phyloP scores from a whole-genome alignment of 1,140 invertebrate genomes.

The Hydropsyche tenuis region DNA sequence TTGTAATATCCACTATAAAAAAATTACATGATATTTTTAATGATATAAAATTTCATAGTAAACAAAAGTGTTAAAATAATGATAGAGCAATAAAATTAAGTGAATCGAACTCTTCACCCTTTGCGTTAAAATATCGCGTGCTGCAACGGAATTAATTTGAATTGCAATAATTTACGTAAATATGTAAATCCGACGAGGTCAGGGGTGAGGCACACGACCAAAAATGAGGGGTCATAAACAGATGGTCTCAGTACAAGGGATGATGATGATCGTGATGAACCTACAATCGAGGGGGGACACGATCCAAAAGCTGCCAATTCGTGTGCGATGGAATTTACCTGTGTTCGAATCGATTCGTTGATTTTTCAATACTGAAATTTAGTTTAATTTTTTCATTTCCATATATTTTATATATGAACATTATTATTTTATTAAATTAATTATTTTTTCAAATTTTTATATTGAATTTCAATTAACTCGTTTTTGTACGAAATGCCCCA shows the following conservation, averaged over 20 bases:
- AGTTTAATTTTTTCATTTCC: too few species aligned
- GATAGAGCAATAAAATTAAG: neutral
- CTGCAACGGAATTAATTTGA: slow-evolving; percentile 39
- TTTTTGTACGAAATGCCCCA: slow-evolving; percentile 8
- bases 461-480: neutral
- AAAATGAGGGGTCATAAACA: slow-evolving; percentile 28
- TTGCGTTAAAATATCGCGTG: slow-evolving; percentile 37
- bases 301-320: slow-evolving; percentile 9
- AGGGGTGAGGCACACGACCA: slow-evolving; percentile 35
- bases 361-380: too few species aligned
- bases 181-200: slow-evolving; percentile 48
- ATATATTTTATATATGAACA: too few species aligned
- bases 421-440: neutral
- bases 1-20: too few species aligned
- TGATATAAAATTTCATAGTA: too few species aligned
- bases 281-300: slow-evolving; percentile 10
- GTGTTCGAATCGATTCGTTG: too few species aligned
- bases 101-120: neutral
- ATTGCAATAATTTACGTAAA: slow-evolving; percentile 49
- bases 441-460: neutral
- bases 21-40: too few species aligned
- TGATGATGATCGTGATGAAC: slow-evolving; percentile 13
- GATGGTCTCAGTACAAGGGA: slow-evolving; percentile 27
- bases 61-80: too few species aligned
- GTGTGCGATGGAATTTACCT: neutral